Conservation (phyloP, 2,888 invertebrate genomes). For the Leptinotarsa haldemani region DNA sequence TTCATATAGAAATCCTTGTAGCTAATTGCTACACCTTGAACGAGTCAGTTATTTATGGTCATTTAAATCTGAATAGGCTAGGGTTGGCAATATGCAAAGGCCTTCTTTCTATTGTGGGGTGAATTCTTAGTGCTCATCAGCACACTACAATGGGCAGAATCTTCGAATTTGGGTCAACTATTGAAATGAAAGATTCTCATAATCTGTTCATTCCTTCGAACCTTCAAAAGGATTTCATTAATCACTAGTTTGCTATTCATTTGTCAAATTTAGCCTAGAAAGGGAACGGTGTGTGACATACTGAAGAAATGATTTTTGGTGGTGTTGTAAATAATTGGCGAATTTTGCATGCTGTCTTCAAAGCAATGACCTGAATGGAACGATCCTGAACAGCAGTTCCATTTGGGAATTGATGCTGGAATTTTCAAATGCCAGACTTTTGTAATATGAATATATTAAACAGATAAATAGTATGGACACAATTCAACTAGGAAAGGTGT, state of each 20-base stretch:
- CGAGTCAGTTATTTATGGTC: constrained; percentile 7
- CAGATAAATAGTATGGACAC: too few relatives aligned
- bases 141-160: neutral
- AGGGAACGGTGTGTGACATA: neutral
- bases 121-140: constrained; percentile 3
- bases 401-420: too few relatives aligned
- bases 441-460: too few relatives aligned
- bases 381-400: too few relatives aligned
- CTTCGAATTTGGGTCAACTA: constrained; percentile 11
- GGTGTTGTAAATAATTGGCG: neutral
- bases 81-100: neutral
- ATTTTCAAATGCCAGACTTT: too few relatives aligned
- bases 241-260: neutral
- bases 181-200: neutral
- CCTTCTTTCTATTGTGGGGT: neutral
- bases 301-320: neutral
- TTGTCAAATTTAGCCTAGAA: neutral
- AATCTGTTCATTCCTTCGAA: neutral
- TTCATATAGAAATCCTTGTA: neutral
- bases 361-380: too few relatives aligned
- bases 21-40: constrained; percentile 4
- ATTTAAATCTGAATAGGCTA: neutral
- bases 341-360: neutral
- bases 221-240: constrained; percentile 1
- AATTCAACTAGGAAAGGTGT: too few relatives aligned